Base-by-base conservation (phyloP, 2,113 vertebrate species). In the Saccopteryx leptura region DNA sequence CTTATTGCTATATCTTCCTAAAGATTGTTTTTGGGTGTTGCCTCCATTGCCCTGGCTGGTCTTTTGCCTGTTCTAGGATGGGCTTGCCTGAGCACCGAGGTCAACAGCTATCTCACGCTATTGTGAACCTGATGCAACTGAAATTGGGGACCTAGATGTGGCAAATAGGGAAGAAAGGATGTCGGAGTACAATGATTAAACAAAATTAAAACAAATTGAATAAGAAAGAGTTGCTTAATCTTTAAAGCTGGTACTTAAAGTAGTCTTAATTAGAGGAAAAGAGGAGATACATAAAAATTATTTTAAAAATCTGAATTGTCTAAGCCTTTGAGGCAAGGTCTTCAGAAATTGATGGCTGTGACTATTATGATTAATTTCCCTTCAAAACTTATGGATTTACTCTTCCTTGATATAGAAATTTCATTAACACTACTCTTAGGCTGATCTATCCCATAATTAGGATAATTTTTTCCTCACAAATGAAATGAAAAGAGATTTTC, bases 381-480 rank as follows among this genome's bases (percentile, higher is more conserved):
- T 93, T 95, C 50, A 85, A 52, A 95, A 88, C 72, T 82, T 91
- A 65, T 33, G 63, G 61, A 89, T 97, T 95, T 96, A 65, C 26
- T 84, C 46, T 97, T 96, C 78, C 84, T 96, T 92, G 88, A 92
- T 93, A 95, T 85, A 50, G 68, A 92, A 97, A 93, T 97, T 95
- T 96, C 93, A 97, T 95, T 95, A 97, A 24, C 5, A 39, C 12
- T 85, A 50, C 52, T 92, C 31, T 76, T 92, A 89, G 66, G 21
- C 71, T 94, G 90, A 91, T 95, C 76, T 92, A 24, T 39, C 39
- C 63, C 58, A 74, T 94, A 96, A 96, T 97, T 96, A 95, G 33
- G 28, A 82, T 94, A 85, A 84, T 76, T 69, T 93, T 96, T 91
- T 92, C 72, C 26, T 94, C 46, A 83, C 26, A 95, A 86, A 92